These are phyloP conservation scores for Myopa tessellatipennis DNA, from an alignment of 2,888 invertebrate genomes.

Conservation along the genomic window DNA sequence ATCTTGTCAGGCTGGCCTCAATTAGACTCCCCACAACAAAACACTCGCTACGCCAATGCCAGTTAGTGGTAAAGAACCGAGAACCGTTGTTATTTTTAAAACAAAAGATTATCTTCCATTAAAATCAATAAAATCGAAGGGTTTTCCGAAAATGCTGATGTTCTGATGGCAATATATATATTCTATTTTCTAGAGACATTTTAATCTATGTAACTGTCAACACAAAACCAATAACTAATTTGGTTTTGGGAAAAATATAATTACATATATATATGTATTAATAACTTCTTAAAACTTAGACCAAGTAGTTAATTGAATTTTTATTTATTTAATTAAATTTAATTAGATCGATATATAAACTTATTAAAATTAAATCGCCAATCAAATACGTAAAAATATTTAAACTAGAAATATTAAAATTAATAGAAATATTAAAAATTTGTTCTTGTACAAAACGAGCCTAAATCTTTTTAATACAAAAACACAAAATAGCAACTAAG, in stretches of 20 bases:
- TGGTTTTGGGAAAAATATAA: neutral
- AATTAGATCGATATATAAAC: slow-evolving; percentile 31
- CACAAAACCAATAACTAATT: neutral
- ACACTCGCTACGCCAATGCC: too few species aligned
- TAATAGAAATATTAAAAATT: neutral
- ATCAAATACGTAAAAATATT: slow-evolving; percentile 28
- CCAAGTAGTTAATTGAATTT: slow-evolving; percentile 19
- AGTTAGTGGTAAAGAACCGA: too few species aligned
- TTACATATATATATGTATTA: neutral
- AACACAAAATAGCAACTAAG: slow-evolving; percentile 18
- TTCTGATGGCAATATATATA: too few species aligned
- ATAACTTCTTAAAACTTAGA: slow-evolving; percentile 13
- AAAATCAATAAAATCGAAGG: too few species aligned
- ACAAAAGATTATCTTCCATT: too few species aligned
- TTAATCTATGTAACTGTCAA: too few species aligned
- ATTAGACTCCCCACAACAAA: too few species aligned
- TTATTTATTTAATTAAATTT: slow-evolving; percentile 27
- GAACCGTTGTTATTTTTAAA: too few species aligned
- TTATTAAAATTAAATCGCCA: slow-evolving; percentile 20
- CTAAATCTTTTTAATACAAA: slow-evolving; percentile 19
- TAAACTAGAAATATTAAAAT: slow-evolving; percentile 24
- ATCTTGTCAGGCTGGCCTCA: too few species aligned
- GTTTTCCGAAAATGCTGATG: too few species aligned
- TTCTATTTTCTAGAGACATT: too few species aligned
- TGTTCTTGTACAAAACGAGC: slow-evolving; percentile 18